Percentiles rank a stretch among this genome's conserved stretches.
Conservation (phyloP, 2,888 invertebrate genomes). For the Drosophila aldrichi region DNA sequence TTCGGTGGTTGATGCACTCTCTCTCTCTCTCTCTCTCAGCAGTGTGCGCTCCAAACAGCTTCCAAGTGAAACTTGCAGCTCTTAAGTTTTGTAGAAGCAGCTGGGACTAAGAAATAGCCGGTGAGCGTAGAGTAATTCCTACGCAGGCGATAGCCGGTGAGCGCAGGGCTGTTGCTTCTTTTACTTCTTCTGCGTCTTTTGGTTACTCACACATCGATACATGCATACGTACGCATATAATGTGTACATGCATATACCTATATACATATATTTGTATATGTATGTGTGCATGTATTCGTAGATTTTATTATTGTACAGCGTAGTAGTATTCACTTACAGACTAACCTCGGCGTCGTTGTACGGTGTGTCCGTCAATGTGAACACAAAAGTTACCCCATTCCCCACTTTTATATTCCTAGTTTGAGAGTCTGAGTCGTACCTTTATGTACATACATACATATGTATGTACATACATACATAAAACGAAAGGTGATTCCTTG, state of each 20-base stretch:
- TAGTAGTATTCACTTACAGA: slow-evolving; percentile 33
- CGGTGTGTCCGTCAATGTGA: slow-evolving; percentile 17
- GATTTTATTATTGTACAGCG: slow-evolving; percentile 29
- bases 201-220: neutral
- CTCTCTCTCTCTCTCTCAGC: slow-evolving; percentile 41
- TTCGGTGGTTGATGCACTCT: slow-evolving; percentile 53
- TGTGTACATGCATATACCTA: slow-evolving; percentile 7
- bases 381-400: slow-evolving; percentile 13
- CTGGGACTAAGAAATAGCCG: slow-evolving; percentile 48
- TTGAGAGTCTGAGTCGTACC: slow-evolving; percentile 1
- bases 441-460: neutral
- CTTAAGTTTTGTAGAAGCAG: slow-evolving; percentile 48
- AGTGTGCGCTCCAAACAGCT: slow-evolving; percentile 46
- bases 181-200: slow-evolving; percentile 40
- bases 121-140: slow-evolving; percentile 59
- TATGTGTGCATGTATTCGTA: slow-evolving; percentile 13
- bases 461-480: neutral
- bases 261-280: neutral
- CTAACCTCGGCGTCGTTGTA: slow-evolving; percentile 4
- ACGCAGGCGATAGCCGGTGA: slow-evolving; percentile 50
- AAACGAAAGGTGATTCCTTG: slow-evolving; percentile 11
- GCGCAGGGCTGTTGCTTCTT: slow-evolving; percentile 74
- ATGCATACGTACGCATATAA: slow-evolving; percentile 4
- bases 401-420: slow-evolving; percentile 1
- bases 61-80: slow-evolving; percentile 62